Evolutionary conservation across 2,113 vertebrate species (phyloP), one percentile per base, ranked within the genome.

Genomic region (Gasterosteus aculeatus): DNA sequence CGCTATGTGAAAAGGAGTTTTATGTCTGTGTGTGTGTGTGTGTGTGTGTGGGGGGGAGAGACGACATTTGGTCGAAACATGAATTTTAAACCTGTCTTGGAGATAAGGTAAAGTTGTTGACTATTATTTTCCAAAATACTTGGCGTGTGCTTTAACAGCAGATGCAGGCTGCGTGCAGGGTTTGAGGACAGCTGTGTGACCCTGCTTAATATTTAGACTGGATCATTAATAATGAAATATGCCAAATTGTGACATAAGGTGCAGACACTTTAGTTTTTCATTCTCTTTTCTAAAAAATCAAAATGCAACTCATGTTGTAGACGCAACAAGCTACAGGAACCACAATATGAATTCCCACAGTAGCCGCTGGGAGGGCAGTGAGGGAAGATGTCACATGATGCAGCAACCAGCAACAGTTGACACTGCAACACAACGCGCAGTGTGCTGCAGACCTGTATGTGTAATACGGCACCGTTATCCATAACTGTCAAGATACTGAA

Each of bases 21-120:
- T 42, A 26, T 53, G 16, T 22, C 15, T n/a, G 35, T 39, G 26
- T 26, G 53, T 56, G 56, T 33, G 29, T 57, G 54, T 57, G 54
- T 31, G 14, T 18, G 7, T n/a, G n/a, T n/a, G n/a, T n/a, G n/a
- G n/a, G n/a, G 42, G 53, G 8, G 11, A 31, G 53, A 74, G 82
- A 89, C 90, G 68, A 78, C n/a, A n/a, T n/a, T n/a, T n/a, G 67
- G 78, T 72, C 84, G 74, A 51, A 57, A 54, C 73, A 85, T 78
- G 67, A 67, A 85, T 66, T 67, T 67, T 38, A 72, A 81, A 85
- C 88, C 78, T 68, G 61, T 0, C 73, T 82, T 58, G 58, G 29
- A 82, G 60, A 83, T 67, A 75, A 78, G 61, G 49, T 75, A 46
- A 82, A 84, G 82, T 63, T 66, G 69, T 12, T 77, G 66, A 60